A percentile compares a stretch with the other conserved stretches of the same genome.
phyloP scores from a whole-genome alignment of 2,888 invertebrate genomes.

The Anaspis maculata region DNA sequence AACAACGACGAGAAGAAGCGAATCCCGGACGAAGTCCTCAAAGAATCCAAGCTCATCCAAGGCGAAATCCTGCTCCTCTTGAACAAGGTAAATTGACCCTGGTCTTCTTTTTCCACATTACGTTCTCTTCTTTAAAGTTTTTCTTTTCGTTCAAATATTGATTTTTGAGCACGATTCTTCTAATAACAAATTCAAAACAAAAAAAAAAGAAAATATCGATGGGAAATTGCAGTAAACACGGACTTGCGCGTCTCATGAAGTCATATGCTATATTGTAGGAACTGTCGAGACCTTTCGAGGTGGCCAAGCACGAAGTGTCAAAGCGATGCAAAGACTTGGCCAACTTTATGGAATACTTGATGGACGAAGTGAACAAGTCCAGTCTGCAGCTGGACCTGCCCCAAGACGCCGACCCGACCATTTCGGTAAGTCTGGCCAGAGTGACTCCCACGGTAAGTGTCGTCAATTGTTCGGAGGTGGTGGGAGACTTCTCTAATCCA shows the following conservation, averaged over 20 bases:
- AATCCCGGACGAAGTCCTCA: constrained; percentile 53
- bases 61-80: constrained; percentile 60
- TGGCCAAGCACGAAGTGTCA: constrained; percentile 56
- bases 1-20: constrained; percentile 36
- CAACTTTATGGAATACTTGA: constrained; percentile 65
- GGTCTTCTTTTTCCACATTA: neutral
- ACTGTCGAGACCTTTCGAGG: constrained; percentile 39
- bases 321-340: constrained; percentile 66
- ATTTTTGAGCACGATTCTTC: too few relatives aligned
- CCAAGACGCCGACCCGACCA: constrained; percentile 50
- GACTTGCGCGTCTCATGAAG: too few relatives aligned
- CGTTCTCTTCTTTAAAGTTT: neutral
- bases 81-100: constrained; percentile 46
- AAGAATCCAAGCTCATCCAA: constrained; percentile 52
- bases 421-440: constrained; percentile 50
- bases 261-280: constrained; percentile 28
- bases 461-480: too few relatives aligned
- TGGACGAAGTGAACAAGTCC: constrained; percentile 56
- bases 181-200: too few relatives aligned
- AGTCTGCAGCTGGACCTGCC: constrained; percentile 53
- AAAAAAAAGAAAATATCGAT: neutral
- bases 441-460: constrained; percentile 24
- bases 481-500: too few relatives aligned
- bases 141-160: neutral
- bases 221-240: neutral